Conservation (phyloP, 2,113 vertebrate species). For the Apodemus sylvaticus region DNA sequence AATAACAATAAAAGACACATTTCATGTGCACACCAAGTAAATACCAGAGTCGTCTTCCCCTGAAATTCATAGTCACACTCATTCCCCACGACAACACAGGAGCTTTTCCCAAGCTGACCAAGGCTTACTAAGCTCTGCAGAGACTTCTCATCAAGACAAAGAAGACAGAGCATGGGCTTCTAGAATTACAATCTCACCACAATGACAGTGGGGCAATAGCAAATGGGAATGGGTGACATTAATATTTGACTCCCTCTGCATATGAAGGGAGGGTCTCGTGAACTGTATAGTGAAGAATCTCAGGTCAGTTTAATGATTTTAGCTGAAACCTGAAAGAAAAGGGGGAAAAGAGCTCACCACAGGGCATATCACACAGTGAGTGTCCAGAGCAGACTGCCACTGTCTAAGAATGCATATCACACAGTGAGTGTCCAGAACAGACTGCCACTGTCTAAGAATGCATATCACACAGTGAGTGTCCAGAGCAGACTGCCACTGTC, state of each 20-base stretch:
- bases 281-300: not conserved
- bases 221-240: not conserved
- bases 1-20: not conserved
- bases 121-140: not conserved
- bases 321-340: not conserved
- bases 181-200: not conserved
- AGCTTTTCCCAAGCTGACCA: not conserved
- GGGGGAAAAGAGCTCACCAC: not conserved
- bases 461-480: not conserved
- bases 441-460: not conserved
- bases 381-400: rapidly evolving
- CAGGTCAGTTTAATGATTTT: not conserved
- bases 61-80: not conserved
- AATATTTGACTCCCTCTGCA: not conserved
- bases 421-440: not conserved
- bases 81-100: not conserved
- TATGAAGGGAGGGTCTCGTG: not conserved
- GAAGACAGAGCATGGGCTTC: not conserved
- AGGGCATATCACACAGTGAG: not conserved
- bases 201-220: not conserved
- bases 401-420: not conserved
- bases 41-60: not conserved
- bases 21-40: not conserved
- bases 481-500: not conserved
- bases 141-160: not conserved